Evolutionary conservation across 2,888 invertebrate genomes (phyloP).

Genomic region (Tetragonula carbonaria): DNA sequence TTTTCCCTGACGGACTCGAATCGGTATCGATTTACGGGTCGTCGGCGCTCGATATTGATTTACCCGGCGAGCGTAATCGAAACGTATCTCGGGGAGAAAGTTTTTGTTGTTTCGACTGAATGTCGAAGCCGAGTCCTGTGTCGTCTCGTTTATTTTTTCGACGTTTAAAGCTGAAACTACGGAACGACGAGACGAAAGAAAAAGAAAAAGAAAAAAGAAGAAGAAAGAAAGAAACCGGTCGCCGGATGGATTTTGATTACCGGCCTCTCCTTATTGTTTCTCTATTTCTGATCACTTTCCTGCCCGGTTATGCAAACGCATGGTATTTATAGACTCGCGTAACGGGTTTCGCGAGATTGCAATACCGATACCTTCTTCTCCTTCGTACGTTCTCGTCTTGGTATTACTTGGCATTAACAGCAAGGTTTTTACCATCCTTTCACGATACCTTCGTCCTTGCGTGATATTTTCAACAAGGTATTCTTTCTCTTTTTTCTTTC

Average conservation of each 20-base stretch:
- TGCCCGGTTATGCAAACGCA: slow-evolving; percentile 6
- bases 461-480: neutral
- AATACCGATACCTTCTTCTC: neutral
- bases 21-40: slow-evolving; percentile 21
- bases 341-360: slow-evolving; percentile 7
- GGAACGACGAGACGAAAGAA: neutral
- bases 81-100: neutral
- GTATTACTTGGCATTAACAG: neutral
- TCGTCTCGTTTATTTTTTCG: neutral
- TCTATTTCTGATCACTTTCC: neutral
- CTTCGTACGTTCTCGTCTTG: neutral
- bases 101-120: neutral
- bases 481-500: too few species aligned
- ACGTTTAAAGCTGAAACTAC: too few species aligned
- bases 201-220: too few species aligned
- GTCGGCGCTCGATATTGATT: slow-evolving; percentile 21
- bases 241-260: neutral
- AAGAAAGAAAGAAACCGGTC: too few species aligned
- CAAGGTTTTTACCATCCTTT: neutral
- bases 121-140: neutral
- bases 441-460: neutral
- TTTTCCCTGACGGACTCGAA: too few species aligned
- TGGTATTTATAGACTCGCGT: slow-evolving; percentile 7
- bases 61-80: slow-evolving; percentile 2
- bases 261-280: neutral